A percentile compares a stretch with the other conserved stretches of the same genome.
Evolutionary conservation across 2,797 vertebrate genomes (phyloP).

Genomic region (Tiaroga cobitis): DNA sequence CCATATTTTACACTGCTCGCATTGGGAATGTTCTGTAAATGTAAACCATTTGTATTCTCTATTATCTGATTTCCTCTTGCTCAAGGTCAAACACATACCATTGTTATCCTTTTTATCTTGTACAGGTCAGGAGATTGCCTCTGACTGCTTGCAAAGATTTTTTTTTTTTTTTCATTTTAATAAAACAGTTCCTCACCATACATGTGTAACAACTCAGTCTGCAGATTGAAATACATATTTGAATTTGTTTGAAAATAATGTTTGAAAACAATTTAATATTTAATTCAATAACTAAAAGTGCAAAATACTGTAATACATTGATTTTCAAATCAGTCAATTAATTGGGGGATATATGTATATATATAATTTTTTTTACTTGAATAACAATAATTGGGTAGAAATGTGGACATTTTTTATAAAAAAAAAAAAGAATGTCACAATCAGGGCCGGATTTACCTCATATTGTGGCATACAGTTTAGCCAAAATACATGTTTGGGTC

Average conservation of each 20-base stretch:
- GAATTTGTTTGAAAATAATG: neutral
- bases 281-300: neutral
- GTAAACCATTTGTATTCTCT: constrained; percentile 35
- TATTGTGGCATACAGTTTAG: no score
- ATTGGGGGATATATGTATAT: neutral
- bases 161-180: neutral
- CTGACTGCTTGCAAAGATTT: neutral
- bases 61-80: constrained; percentile 35
- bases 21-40: neutral
- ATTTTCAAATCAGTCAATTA: neutral
- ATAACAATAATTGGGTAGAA: neutral
- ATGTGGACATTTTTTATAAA: neutral
- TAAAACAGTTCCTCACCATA: neutral
- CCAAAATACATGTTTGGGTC: no score
- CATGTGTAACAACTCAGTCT: neutral
- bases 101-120: constrained; percentile 25
- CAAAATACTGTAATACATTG: neutral
- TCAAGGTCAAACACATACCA: constrained; percentile 40
- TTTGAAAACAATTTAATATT: neutral
- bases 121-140: constrained; percentile 20
- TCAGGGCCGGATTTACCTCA: no score
- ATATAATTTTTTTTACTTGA: neutral
- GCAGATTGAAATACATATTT: neutral
- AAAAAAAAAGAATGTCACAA: neutral
- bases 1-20: constrained; percentile 17